These are phyloP conservation scores for Mus pahari DNA, from an alignment of 2,113 vertebrate genomes.

Conservation along the genomic window DNA sequence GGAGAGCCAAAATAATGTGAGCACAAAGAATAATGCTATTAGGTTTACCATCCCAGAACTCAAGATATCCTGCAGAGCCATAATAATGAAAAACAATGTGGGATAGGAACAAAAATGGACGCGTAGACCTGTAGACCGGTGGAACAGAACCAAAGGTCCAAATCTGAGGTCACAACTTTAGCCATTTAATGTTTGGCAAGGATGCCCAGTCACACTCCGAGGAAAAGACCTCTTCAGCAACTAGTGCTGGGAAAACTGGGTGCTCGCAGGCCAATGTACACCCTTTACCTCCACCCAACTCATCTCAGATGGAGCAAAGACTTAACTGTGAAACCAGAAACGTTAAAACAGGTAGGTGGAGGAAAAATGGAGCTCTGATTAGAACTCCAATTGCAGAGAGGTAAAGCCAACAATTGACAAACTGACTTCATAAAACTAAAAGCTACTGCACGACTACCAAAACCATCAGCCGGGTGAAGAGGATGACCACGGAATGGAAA, in stretches of 20 bases:
- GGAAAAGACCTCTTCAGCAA: neutral
- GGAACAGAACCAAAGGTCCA: neutral
- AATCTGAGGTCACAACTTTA: neutral
- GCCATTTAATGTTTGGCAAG: neutral
- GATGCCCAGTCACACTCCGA: neutral
- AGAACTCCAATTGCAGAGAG: neutral
- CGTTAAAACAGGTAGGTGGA: accelerated
- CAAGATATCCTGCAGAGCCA: neutral
- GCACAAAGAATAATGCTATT: neutral
- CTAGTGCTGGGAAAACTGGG: neutral
- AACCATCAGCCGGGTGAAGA: neutral
- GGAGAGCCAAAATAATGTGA: neutral
- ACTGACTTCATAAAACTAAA: neutral
- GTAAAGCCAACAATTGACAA: neutral
- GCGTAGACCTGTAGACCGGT: neutral
- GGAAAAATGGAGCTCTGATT: neutral
- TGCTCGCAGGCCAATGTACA: neutral
- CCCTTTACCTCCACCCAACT: neutral
- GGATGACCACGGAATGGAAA: neutral
- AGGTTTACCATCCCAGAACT: neutral
- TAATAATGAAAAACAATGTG: neutral
- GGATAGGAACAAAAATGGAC: neutral
- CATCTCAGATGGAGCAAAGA: neutral
- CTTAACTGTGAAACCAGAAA: neutral
- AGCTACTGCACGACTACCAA: neutral